phyloP scores from a whole-genome alignment of 1,140 invertebrate species.

The Drosophila auraria region DNA sequence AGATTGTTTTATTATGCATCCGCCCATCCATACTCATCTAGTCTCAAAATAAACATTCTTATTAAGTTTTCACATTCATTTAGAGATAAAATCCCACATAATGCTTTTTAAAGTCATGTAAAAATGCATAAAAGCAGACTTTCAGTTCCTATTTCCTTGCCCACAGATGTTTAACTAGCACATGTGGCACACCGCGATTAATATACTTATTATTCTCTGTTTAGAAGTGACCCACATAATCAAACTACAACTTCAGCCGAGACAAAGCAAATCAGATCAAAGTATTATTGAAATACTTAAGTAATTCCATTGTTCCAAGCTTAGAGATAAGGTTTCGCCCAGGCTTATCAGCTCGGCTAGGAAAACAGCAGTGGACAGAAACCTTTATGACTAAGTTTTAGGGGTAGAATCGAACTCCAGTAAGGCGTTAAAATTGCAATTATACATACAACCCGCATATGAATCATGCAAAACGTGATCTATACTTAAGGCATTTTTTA shows the following conservation, averaged over 20 bases:
- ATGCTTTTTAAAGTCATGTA: too few relatives aligned
- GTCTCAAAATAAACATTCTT: too few relatives aligned
- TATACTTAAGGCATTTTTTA: neutral
- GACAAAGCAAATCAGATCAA: slow-evolving; percentile 36
- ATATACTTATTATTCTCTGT: neutral
- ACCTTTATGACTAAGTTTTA: slow-evolving; percentile 25
- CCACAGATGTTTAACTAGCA: neutral
- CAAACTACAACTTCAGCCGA: neutral
- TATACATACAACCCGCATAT: neutral
- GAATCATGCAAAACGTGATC: slow-evolving; percentile 26
- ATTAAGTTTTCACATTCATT: neutral
- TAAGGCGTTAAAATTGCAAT: slow-evolving; percentile 3
- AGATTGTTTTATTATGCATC: too few relatives aligned
- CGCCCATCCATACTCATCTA: too few relatives aligned
- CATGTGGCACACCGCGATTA: neutral
- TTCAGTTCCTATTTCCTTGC: neutral
- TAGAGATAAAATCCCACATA: neutral
- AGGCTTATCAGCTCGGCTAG: slow-evolving; percentile 13
- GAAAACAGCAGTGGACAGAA: slow-evolving; percentile 5
- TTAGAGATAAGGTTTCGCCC: slow-evolving; percentile 47
- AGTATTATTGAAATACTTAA: slow-evolving; percentile 14
- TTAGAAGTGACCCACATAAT: slow-evolving; percentile 31
- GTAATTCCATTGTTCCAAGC: slow-evolving; percentile 52
- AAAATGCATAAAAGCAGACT: neutral
- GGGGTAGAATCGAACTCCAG: slow-evolving; percentile 5